phyloP scores from a whole-genome alignment of 2,888 invertebrate genomes.

The Terebella lapidaria region DNA sequence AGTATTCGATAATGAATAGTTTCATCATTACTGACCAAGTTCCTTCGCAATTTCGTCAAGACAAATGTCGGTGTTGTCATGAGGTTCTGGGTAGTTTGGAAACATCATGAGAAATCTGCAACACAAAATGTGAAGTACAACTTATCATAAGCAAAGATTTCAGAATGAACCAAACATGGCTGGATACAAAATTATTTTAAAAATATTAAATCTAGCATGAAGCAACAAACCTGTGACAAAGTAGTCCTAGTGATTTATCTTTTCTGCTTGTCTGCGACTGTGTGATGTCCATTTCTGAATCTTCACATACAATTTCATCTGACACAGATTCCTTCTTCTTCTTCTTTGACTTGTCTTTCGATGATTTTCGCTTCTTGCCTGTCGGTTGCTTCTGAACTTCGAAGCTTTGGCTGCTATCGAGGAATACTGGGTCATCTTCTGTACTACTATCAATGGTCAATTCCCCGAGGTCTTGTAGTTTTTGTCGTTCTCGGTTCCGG shows the following conservation, averaged over 20 bases:
- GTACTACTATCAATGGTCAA: no score
- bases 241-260: constrained; percentile 48
- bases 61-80: constrained; percentile 58
- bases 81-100: constrained; percentile 43
- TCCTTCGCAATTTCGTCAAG: constrained; percentile 64
- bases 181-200: no score
- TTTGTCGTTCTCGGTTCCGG: constrained; percentile 28
- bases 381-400: background rate
- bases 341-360: background rate
- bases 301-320: background rate
- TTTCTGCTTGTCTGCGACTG: constrained; percentile 31
- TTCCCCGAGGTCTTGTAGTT: constrained; percentile 2
- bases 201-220: no score
- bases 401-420: background rate
- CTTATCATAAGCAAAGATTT: no score
- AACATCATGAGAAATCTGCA: constrained; percentile 32
- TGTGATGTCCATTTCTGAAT: background rate
- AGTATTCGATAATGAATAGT: background rate
- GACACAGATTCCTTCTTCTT: background rate
- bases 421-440: no score
- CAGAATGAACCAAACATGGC: no score
- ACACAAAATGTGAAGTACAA: constrained; percentile 13
- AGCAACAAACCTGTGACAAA: constrained; percentile 46
- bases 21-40: constrained; percentile 55
- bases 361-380: background rate